Evolutionary conservation across 2,797 vertebrate genomes (phyloP), one percentile per base, ranked within the genome.

Genomic region (Pipistrellus pipistrellus): DNA sequence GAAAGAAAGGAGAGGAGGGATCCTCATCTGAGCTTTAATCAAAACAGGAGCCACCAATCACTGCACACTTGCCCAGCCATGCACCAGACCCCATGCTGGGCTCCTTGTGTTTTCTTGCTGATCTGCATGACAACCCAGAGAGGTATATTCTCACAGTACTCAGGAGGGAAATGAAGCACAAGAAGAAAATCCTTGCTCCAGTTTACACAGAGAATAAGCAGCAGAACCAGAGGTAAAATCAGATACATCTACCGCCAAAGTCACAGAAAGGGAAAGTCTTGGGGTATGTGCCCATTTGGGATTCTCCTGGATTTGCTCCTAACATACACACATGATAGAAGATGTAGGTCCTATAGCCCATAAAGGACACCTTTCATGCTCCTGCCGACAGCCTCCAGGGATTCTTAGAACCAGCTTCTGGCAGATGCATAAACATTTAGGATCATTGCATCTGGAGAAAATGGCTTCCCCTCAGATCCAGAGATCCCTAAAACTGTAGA

Each of bases 161-260:
- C 15, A 30, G 77, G 59, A 87, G 41, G 66, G 81, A 87, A 91
- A 91, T 51, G 38, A 81, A 93, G 53, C 46, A 84, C 78, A 72
- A 82, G 88, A 95, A 93, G 88, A 73, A 91, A 88, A 90, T 46
- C 76, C 20, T 93, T 82, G 41, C 62, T 87, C 72, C 84, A 87
- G 59, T 69, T 87, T 71, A 92, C 35, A 86, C 11, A 80, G 59
- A 89, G 15, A 68, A 53, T 51, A 59, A 82, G 32, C 4, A 41
- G 73, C 35, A 95, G 73, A 93, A 92, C 57, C 21, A 35, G 41
- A 85, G 59, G 88, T 77, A 93, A 91, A 90, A 53, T 91, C 72
- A 76, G 93, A 86, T 71, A 59, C 57, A 4, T 82, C 62, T 91
- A 46, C 78, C 78, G 35, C 20, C 44, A 85, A 85, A 88, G 64